Evolutionary conservation across 2,888 invertebrate genomes (phyloP), one percentile per base, ranked within the genome.

Genomic region (Lysandra coridon): DNA sequence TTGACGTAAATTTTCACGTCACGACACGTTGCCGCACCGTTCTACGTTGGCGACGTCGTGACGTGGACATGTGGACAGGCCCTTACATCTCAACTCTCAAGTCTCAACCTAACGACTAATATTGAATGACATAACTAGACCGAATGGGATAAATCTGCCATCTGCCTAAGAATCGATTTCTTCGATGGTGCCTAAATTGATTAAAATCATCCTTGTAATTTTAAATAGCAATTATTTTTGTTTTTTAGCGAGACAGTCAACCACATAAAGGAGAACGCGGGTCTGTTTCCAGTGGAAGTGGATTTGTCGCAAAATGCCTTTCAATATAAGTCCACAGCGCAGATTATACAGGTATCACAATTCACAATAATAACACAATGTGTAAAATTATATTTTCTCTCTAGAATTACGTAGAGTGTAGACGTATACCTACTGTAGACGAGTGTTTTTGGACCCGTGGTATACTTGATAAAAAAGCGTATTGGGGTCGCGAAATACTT

Each of bases 251-350:
- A 97, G 85, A 97, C 98, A 4, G 95, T 97, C 80, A 96, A 96
- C 57, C 95, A 98, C 76, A 94, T 99, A 85, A 96, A 97, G 77
- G 97, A 97, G 14, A 96, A 96, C 80, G 89, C 97, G 0, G 94
- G 96, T 0, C 94, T 99, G 1, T 99, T 99, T 90, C 99, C 99
- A 0, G 98, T 99, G 0, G 99, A 99, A 94, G 98, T 99, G 23
- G 99, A 99, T 90, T 95, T 99, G 7, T 97, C 98, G 1, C 97
- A 98, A 84, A 98, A 97, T 79, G 98, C 98, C 37, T 99, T 99
- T 90, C 98, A 98, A 84, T 99, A 98, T 86, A 97, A 98, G 89
- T 96, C 96, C 2, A 96, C 96, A 0, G 92, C 94, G 4, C 92
- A 91, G 80, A 83, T 92, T 30, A 89, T 92, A 79, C 94, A 94